These are phyloP conservation scores for Atherinosoma microstoma DNA, from an alignment of 2,797 vertebrate genomes.

Conservation along the genomic window DNA sequence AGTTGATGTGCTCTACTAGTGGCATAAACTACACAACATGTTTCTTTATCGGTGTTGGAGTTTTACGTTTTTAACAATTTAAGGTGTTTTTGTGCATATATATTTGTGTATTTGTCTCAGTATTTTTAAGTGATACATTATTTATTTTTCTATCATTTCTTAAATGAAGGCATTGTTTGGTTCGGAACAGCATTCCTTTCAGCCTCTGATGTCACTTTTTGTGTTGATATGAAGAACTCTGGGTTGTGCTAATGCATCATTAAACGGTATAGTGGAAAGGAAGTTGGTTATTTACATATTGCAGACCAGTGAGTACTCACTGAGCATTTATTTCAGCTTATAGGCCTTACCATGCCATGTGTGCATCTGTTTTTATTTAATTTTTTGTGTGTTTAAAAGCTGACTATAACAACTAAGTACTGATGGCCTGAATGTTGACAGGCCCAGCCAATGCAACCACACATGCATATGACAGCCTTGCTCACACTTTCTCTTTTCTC, in stretches of 20 bases:
- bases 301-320: constrained; percentile 33
- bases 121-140: constrained; percentile 78
- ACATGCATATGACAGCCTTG: constrained; percentile 48
- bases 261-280: constrained; percentile 18
- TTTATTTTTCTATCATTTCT: constrained; percentile 83
- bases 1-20: constrained; percentile 53
- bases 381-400: constrained; percentile 40
- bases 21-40: constrained; percentile 63
- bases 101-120: constrained; percentile 78
- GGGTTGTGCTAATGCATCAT: constrained; percentile 33
- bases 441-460: constrained; percentile 46
- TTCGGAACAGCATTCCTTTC: constrained; percentile 83
- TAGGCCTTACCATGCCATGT: constrained; percentile 57
- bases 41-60: constrained; percentile 72
- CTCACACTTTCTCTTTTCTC: constrained; percentile 41
- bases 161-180: constrained; percentile 80
- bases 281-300: constrained; percentile 31
- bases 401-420: constrained; percentile 32
- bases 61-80: constrained; percentile 62
- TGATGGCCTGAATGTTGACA: constrained; percentile 41
- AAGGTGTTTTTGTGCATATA: constrained; percentile 63
- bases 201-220: constrained; percentile 56
- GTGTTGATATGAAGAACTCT: constrained; percentile 23
- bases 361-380: constrained; percentile 53
- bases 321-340: constrained; percentile 51